Conservation (phyloP, 2,113 vertebrate genomes). For the Aspiorhynchus laticeps region DNA sequence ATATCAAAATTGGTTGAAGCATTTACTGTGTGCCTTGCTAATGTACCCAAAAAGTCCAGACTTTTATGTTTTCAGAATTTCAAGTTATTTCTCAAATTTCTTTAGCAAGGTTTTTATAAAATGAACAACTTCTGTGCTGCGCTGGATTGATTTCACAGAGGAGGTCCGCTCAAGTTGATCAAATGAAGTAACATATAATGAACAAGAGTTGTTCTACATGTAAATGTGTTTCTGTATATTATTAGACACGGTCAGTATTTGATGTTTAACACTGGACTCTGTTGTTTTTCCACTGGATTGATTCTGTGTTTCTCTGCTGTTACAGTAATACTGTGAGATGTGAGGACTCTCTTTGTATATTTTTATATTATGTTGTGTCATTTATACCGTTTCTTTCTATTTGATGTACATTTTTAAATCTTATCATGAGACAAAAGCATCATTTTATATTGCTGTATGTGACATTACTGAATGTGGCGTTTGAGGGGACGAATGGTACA, state of each 20-base stretch:
- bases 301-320: neutral
- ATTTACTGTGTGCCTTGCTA: conserved; percentile 2
- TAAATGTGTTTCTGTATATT: too few species aligned
- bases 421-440: neutral
- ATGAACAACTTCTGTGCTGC: neutral
- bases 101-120: neutral
- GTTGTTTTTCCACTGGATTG: conserved; percentile 18
- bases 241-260: neutral
- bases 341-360: conserved; percentile 33
- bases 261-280: too few species aligned
- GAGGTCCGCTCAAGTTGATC: neutral
- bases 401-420: conserved; percentile 6
- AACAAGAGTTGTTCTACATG: neutral
- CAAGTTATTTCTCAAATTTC: neutral
- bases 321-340: conserved; percentile 8
- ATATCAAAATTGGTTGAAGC: neutral
- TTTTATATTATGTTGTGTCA: neutral
- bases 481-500: neutral
- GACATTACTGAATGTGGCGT: neutral
- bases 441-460: neutral
- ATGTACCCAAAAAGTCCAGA: neutral
- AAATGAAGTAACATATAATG: neutral
- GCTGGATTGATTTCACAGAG: neutral
- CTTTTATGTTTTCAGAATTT: neutral
- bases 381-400: conserved; percentile 6